Conservation (phyloP, 2,888 invertebrate genomes). For the Mechanitis mazaeus region DNA sequence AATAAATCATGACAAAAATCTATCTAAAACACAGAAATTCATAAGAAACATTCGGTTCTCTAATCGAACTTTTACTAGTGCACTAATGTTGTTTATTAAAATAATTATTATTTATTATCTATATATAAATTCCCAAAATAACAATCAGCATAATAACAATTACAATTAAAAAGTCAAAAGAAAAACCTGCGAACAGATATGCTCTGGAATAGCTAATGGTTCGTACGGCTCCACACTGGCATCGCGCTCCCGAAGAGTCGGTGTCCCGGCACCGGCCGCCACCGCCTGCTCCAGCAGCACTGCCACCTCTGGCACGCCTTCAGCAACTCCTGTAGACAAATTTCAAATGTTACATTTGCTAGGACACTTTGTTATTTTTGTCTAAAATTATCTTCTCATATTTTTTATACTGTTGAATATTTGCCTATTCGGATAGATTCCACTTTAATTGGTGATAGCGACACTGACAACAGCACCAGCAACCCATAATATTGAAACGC, state of each 20-base stretch:
- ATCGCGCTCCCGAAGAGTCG: slow-evolving; percentile 15
- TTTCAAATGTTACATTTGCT: not conserved
- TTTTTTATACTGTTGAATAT: not conserved
- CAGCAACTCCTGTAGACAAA: slow-evolving; percentile 8
- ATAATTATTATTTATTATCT: too few relatives aligned
- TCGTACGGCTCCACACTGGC: slow-evolving; percentile 27
- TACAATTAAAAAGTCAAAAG: not conserved
- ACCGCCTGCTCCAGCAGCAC: slow-evolving; percentile 25
- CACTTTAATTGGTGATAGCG: not conserved
- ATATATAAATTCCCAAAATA: not conserved
- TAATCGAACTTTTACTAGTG: too few relatives aligned
- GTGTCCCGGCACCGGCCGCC: slow-evolving; percentile 27
- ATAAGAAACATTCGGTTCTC: too few relatives aligned
- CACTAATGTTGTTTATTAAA: too few relatives aligned
- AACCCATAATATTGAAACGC: too few relatives aligned
- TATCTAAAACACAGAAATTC: too few relatives aligned
- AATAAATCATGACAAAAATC: too few relatives aligned
- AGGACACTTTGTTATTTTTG: too few relatives aligned
- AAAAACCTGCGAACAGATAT: slow-evolving; percentile 26
- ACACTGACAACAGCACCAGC: not conserved
- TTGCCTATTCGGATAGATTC: slow-evolving; percentile 4
- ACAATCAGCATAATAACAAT: not conserved
- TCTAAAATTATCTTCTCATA: not conserved
- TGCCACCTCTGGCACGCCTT: slow-evolving; percentile 7
- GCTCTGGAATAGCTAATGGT: slow-evolving; percentile 25